Evolutionary conservation across 2,888 invertebrate genomes (phyloP), one percentile per base, ranked within the genome.

Genomic region (Cepaea hortensis): DNA sequence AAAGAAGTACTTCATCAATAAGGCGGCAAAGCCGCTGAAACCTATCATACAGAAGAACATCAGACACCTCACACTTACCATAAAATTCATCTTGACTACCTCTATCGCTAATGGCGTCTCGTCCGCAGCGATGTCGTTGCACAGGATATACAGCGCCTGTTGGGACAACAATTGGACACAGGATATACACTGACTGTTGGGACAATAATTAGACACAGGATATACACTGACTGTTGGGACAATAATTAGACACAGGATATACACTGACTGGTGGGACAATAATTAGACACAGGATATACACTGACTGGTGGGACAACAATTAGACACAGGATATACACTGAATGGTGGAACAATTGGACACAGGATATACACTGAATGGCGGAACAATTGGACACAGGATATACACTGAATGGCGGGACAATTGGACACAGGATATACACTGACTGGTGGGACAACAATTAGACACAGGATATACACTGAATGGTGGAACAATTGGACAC

Each of bases 111-210:
- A 15, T 15, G 83, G 61, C 70, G 73, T 81, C 6, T 80, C 87
- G 2, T 68, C 76, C 6, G 23, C 55, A 20, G 50, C 55, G n/a
- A 48, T 20, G 35, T 87, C 15, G 50, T 87, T 86, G 65, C 81
- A 65, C 20, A 91, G 62, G 18, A 91, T 85, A 13, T 88, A 81
- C 75, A 91, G 23, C 13, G 89, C 89, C 75, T 90, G 87, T 0
- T n/a, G 46, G 11, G n/a, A 23, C 3, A 65, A 61, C 3, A 6
- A 48, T 9, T 5, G 46, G 9, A 76, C 9, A 15, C 15, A 11
- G 3, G 35, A 35, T 35, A 35, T 35, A 35, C 35, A 35, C 35
- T 35, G 35, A 35, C 35, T 35, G 35, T 0, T 35, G 35, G 35
- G 35, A 35, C 35, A 35, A 35, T 35, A 35, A 35, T 35, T 35